Base-by-base conservation (phyloP, 2,113 vertebrate genomes). In the Sebastes schlegelii region DNA sequence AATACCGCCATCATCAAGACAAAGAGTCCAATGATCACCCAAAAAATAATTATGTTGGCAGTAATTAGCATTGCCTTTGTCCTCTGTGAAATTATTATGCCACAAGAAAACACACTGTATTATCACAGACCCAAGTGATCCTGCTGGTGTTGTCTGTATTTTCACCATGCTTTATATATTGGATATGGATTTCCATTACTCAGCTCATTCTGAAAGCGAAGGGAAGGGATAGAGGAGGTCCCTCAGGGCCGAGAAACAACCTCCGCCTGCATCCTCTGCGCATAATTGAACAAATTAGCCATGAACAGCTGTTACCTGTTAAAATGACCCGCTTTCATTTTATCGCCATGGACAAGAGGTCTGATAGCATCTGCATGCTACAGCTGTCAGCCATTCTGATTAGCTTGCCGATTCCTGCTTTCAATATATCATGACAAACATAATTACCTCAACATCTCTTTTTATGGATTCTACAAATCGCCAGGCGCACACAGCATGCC, bases 271-370 rank as follows among this genome's bases (percentile, higher is more conserved):
- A 93, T 94, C 91, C 88, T 92, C 89, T 88, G 86, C 74, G 85
- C 89, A 86, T 95, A 94, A 96, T 95, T 95, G 94, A 95, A 94
- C 94, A 94, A 95, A 95, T 96, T 94, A 95, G 91, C 86, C 60
- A 80, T 61, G 88, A 95, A 77, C 95, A 96, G 94, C 94, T 95
- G 95, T 92, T 95, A 95, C 93, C 94, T 95, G 94, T 95, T 95
- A 91, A 94, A 95, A 95, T 94, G 94, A 94, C 94, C 95, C 73
- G 89, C 92, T 93, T 93, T 94, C 90, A 89, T 93, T 95, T 95
- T 86, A 95, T 92, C 76, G 81, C 92, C 83, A 52, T 65, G 92
- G 94, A 95, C 95, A 91, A 93, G 92, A 92, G 94, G 91, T 94
- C 93, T 89, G 94, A 93, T 92, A 94, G 92, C 95, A 95, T 95